Evolutionary conservation across 2,888 invertebrate species (phyloP).

Genomic region (Caradrina kadenii): DNA sequence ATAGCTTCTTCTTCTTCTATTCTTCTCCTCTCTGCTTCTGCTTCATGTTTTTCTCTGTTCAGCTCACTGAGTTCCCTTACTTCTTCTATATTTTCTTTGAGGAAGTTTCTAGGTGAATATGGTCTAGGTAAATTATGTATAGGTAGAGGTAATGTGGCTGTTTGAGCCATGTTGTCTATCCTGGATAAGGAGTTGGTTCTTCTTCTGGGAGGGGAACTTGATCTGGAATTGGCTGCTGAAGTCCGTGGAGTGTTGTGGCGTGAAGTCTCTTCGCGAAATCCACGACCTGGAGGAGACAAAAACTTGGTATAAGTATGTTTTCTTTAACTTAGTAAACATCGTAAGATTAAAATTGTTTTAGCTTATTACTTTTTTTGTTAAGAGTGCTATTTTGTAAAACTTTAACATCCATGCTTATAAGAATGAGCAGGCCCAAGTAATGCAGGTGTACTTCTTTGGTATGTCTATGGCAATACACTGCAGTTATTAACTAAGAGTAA

Average conservation of each 20-base stretch:
- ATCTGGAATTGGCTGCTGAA: slow-evolving; percentile 84
- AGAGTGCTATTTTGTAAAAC: too few relatives aligned
- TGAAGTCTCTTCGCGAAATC: slow-evolving; percentile 89
- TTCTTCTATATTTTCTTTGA: slow-evolving; percentile 88
- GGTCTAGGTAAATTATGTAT: slow-evolving; percentile 75
- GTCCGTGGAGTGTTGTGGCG: slow-evolving; percentile 89
- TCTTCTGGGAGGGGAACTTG: slow-evolving; percentile 83
- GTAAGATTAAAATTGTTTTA: too few relatives aligned
- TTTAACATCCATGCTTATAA: too few relatives aligned
- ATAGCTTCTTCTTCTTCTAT: slow-evolving; percentile 86
- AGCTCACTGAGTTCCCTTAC: slow-evolving; percentile 86
- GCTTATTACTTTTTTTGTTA: too few relatives aligned
- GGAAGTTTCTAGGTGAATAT: slow-evolving; percentile 85
- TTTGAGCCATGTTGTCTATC: slow-evolving; percentile 85
- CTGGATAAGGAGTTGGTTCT: slow-evolving; percentile 83
- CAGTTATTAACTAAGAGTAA: too few relatives aligned
- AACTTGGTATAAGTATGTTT: neutral
- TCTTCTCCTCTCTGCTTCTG: slow-evolving; percentile 83
- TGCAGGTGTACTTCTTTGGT: too few relatives aligned
- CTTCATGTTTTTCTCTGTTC: slow-evolving; percentile 87
- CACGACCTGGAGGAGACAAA: slow-evolving; percentile 80
- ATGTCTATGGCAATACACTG: too few relatives aligned
- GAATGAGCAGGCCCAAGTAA: too few relatives aligned
- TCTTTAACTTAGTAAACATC: too few relatives aligned
- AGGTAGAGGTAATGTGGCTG: slow-evolving; percentile 78